Evolutionary conservation across 2,888 invertebrate genomes (phyloP).

Genomic region (Diadegma fenestrale): DNA sequence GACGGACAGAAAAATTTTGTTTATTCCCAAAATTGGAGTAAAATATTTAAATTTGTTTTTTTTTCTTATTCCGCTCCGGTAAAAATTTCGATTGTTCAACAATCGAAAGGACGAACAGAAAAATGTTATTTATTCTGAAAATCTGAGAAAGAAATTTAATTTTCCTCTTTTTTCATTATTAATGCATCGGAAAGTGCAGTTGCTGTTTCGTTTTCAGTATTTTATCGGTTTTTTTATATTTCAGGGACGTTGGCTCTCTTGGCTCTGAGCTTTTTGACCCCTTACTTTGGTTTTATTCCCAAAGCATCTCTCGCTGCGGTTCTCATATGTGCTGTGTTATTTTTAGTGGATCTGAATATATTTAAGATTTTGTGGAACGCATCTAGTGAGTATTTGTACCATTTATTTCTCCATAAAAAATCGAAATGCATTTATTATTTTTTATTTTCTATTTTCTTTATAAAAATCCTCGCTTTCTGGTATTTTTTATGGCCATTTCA

Average conservation of each 20-base stretch:
- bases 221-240: conserved; percentile 67
- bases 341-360: conserved; percentile 89
- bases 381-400: conserved; percentile 83
- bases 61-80: conserved; percentile 88
- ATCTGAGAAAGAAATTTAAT: background rate
- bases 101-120: too few species aligned
- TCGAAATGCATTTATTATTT: too few species aligned
- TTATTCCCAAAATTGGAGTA: background rate
- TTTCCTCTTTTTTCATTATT: background rate
- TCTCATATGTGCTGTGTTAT: conserved; percentile 95
- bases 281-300: conserved; percentile 95
- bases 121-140: too few species aligned
- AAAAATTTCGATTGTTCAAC: conserved; percentile 59
- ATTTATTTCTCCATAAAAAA: background rate
- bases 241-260: conserved; percentile 92
- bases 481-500: background rate
- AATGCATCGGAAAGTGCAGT: background rate
- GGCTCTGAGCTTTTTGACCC: conserved; percentile 93
- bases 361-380: conserved; percentile 86
- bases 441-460: too few species aligned
- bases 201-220: background rate
- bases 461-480: background rate
- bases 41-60: background rate
- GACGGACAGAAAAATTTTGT: background rate
- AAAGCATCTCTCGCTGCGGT: conserved; percentile 94